Percentiles rank a stretch among this genome's conserved stretches.
These are phyloP conservation scores for Eulacestoma nigropectus DNA, from an alignment of 2,113 vertebrate species.

Conservation along the genomic window DNA sequence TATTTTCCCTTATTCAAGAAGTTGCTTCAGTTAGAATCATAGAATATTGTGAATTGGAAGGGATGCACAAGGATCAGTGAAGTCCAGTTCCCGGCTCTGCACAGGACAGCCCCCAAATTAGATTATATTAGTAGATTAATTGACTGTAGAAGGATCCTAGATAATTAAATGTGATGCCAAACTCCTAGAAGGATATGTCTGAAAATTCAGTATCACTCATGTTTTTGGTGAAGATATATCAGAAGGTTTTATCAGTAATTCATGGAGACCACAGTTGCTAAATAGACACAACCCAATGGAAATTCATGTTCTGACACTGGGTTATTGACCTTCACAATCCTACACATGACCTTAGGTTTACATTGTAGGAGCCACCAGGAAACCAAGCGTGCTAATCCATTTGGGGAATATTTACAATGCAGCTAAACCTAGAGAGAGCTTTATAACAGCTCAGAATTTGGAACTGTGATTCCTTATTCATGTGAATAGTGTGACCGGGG, in stretches of 20 bases:
- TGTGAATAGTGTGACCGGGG: neutral
- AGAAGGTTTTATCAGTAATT: neutral
- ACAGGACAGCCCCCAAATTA: neutral
- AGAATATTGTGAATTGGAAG: fast-evolving
- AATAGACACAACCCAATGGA: fast-evolving
- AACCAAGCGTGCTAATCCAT: neutral
- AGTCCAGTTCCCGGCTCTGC: neutral
- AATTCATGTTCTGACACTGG: neutral
- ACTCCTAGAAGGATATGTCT: neutral
- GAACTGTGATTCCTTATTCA: neutral
- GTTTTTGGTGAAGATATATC: neutral
- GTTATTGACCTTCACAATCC: neutral
- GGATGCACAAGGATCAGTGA: neutral
- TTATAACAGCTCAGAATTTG: neutral
- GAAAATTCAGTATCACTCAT: neutral
- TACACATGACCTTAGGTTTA: neutral
- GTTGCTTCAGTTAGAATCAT: neutral
- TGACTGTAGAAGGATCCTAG: neutral
- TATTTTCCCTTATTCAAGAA: neutral
- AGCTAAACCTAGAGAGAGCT: neutral
- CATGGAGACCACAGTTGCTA: neutral
- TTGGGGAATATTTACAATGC: neutral
- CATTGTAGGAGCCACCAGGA: neutral
- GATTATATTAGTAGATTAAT: neutral
- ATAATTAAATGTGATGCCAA: neutral